Percentiles rank a stretch among this genome's conserved stretches.
Evolutionary conservation across 2,113 vertebrate genomes (phyloP).

Genomic region (Lasiurus cinereus): DNA sequence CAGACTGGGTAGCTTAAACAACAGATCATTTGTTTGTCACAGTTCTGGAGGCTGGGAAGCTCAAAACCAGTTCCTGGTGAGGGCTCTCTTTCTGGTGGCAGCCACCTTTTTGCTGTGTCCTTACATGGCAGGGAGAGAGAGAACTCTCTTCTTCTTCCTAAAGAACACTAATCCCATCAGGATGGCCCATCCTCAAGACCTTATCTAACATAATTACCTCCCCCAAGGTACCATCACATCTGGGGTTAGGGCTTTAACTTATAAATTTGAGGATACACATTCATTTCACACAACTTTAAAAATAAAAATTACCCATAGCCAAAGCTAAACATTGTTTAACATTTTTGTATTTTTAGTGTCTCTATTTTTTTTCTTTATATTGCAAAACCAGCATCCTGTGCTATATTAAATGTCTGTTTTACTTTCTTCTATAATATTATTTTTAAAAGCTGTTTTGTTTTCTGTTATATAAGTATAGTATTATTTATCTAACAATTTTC

Average conservation of each 20-base stretch:
- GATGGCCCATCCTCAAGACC: background rate
- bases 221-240: background rate
- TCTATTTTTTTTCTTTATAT: background rate
- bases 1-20: background rate
- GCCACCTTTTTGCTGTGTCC: background rate
- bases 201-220: background rate
- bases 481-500: background rate
- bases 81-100: background rate
- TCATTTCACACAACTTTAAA: constrained; percentile 13
- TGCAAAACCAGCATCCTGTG: background rate
- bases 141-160: background rate
- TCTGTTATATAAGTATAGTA: background rate
- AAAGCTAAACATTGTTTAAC: background rate
- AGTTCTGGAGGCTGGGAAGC: background rate
- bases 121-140: background rate
- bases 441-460: background rate
- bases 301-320: background rate
- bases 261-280: background rate
- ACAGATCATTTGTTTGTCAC: background rate
- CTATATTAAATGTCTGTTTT: background rate
- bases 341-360: constrained; percentile 20
- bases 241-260: background rate
- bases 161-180: background rate
- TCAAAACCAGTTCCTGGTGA: background rate
- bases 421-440: background rate